Conservation (phyloP, 1,140 invertebrate species). For the Hylaeus volcanicus region DNA sequence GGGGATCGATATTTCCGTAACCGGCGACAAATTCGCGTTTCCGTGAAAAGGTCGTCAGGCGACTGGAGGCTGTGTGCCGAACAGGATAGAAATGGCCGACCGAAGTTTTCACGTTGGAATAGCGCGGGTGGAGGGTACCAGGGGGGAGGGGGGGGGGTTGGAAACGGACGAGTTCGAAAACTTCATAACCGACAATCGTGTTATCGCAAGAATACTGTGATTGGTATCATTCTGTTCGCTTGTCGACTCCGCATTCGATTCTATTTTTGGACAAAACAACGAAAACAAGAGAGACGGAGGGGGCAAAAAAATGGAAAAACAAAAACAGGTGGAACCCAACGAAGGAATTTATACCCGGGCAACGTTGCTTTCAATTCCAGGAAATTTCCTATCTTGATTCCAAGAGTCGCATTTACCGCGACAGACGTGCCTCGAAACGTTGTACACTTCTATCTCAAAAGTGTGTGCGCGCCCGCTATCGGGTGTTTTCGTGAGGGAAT, state of each 20-base stretch:
- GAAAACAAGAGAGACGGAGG: not conserved
- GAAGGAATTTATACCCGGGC: conserved; percentile 13
- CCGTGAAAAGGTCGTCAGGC: not conserved
- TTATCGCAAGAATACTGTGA: conserved; percentile 57
- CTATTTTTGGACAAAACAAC: conserved; percentile 47
- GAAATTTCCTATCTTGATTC: conserved; percentile 22
- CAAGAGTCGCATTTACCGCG: conserved; percentile 1
- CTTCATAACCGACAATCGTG: conserved; percentile 57
- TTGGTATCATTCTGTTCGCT: conserved; percentile 62
- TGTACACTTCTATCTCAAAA: not conserved
- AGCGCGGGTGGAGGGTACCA: not conserved
- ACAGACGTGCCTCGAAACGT: not conserved
- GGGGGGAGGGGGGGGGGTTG: not conserved
- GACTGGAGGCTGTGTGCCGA: not conserved
- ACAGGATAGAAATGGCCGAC: conserved; percentile 9
- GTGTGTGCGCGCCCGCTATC: not conserved
- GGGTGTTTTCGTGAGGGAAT: conserved; percentile 1
- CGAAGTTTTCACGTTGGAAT: conserved; percentile 33
- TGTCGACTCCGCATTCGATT: conserved; percentile 33
- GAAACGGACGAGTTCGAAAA: conserved; percentile 36
- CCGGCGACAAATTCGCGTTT: not conserved
- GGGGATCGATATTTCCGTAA: not conserved
- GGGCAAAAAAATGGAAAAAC: not conserved
- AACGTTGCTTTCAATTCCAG: conserved; percentile 27
- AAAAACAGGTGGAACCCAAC: too few species aligned